phyloP scores from a whole-genome alignment of 2,888 invertebrate genomes.

The Neoaliturus tenellus region DNA sequence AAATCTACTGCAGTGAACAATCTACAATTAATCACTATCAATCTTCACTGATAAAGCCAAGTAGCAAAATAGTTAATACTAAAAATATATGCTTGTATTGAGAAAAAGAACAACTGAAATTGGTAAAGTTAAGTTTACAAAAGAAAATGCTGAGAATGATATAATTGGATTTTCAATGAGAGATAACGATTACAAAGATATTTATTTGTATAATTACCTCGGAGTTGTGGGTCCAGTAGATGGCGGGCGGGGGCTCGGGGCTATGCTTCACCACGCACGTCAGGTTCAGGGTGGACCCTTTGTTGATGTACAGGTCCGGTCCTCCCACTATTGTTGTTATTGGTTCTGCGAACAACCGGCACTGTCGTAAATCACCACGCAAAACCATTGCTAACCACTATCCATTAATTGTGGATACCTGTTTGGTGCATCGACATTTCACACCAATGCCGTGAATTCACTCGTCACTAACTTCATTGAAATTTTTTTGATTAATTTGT shows the following conservation, averaged over 20 bases:
- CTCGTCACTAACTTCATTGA: no score
- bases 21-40: no score
- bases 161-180: not conserved
- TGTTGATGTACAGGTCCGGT: conserved; percentile 87
- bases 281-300: conserved; percentile 87
- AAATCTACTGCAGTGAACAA: no score
- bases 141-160: no score
- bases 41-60: no score
- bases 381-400: not conserved
- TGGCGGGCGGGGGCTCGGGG: conserved; percentile 90
- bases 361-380: not conserved
- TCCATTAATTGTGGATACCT: not conserved
- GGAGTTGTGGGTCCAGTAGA: conserved; percentile 92
- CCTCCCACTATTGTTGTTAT: conserved; percentile 86
- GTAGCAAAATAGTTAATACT: no score
- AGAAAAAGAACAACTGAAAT: no score
- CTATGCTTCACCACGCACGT: conserved; percentile 88
- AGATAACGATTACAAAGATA: no score
- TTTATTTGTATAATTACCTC: conserved; percentile 77
- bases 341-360: conserved; percentile 19
- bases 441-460: no score
- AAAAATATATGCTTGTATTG: no score
- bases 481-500: no score
- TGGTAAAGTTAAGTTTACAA: no score
- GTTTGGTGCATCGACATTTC: not conserved